phyloP scores from a whole-genome alignment of 2,888 invertebrate genomes.

The Cosmia trapezina region DNA sequence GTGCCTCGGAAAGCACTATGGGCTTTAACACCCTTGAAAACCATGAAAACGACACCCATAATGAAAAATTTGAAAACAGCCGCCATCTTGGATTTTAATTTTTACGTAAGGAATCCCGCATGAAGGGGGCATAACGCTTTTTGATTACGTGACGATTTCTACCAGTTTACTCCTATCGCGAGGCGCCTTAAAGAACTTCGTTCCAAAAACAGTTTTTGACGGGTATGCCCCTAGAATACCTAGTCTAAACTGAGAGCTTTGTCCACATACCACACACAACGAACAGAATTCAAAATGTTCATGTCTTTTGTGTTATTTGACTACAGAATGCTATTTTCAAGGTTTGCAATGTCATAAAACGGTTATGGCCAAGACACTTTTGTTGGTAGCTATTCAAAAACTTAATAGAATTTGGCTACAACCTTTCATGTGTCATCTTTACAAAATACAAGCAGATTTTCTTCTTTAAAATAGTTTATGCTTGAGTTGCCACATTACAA shows the following conservation, averaged over 20 bases:
- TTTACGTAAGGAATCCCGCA: too few species aligned
- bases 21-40: too few species aligned
- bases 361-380: slow-evolving; percentile 1
- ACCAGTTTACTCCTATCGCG: too few species aligned
- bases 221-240: background rate
- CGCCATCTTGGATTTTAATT: too few species aligned
- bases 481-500: background rate
- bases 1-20: too few species aligned
- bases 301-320: background rate
- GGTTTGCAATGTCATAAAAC: background rate
- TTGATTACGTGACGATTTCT: too few species aligned
- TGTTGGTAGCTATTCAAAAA: slow-evolving; percentile 28
- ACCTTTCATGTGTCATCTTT: slow-evolving; percentile 4
- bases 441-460: background rate
- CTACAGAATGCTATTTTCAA: background rate
- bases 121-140: too few species aligned
- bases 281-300: background rate
- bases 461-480: too few species aligned
- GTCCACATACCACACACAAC: background rate
- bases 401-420: slow-evolving; percentile 23
- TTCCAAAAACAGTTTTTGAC: background rate
- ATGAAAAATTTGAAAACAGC: too few species aligned
- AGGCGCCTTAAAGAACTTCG: too few species aligned
- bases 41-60: too few species aligned
- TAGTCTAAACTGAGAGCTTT: background rate